These are phyloP conservation scores for Epinotia ramella DNA, from an alignment of 2,888 invertebrate species.

Conservation along the genomic window DNA sequence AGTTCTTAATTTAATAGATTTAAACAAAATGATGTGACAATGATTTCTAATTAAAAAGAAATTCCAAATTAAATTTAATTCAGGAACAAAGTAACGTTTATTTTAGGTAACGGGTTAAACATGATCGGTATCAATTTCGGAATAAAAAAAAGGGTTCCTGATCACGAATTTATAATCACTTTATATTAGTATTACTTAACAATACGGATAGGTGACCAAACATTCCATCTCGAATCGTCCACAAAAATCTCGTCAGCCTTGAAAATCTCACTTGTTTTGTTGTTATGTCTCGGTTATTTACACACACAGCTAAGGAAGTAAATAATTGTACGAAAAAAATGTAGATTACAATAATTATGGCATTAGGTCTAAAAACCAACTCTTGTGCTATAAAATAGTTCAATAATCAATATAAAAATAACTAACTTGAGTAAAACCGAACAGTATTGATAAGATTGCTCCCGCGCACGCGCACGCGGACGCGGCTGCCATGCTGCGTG, in stretches of 20 bases:
- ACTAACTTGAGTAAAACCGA: constrained; percentile 36
- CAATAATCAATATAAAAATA: constrained; percentile 1
- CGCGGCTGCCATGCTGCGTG: constrained; percentile 57
- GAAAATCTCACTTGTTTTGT: neutral
- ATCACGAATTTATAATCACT: too few species aligned
- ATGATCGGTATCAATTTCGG: too few species aligned
- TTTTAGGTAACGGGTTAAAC: too few species aligned
- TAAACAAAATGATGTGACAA: too few species aligned
- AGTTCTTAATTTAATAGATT: too few species aligned
- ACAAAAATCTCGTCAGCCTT: neutral
- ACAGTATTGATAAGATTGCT: constrained; percentile 29
- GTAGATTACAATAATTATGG: neutral
- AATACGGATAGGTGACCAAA: neutral
- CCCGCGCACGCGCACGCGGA: constrained; percentile 42
- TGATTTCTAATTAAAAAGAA: too few species aligned
- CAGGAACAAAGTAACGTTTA: too few species aligned
- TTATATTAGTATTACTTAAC: too few species aligned
- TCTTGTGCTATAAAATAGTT: neutral
- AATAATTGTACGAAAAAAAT: neutral
- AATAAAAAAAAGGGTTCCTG: too few species aligned
- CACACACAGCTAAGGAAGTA: neutral
- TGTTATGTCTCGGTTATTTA: neutral
- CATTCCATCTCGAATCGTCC: neutral
- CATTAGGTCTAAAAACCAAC: neutral
- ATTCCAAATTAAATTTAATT: too few species aligned